phyloP scores from a whole-genome alignment of 2,797 vertebrate species.

The Mormyrus proboscirostris region DNA sequence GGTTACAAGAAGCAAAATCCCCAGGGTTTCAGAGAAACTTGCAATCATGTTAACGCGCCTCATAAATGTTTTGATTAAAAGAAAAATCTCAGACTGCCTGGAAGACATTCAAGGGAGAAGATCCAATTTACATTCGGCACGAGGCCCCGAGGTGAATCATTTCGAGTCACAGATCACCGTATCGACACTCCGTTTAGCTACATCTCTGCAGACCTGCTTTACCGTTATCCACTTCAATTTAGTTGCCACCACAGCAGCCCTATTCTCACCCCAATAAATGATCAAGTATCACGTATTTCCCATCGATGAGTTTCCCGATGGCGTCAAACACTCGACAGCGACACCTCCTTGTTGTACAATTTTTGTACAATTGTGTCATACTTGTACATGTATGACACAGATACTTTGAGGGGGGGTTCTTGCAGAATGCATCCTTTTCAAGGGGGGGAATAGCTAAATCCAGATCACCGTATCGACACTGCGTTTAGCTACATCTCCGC shows the following conservation, averaged over 20 bases:
- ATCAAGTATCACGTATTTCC: neutral
- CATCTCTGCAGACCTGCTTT: neutral
- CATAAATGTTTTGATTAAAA: conserved; percentile 55
- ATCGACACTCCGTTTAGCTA: conserved; percentile 19
- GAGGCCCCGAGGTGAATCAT: conserved; percentile 39
- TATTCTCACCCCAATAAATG: neutral
- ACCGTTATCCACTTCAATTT: neutral
- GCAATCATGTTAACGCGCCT: conserved; percentile 41
- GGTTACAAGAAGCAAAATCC: conserved; percentile 41
- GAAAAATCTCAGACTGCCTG: conserved; percentile 40
- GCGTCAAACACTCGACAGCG: neutral
- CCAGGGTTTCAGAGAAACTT: conserved; percentile 37
- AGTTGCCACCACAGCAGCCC: neutral
- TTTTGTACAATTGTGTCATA: neutral
- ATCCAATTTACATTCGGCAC: conserved; percentile 51
- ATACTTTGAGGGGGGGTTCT: neutral
- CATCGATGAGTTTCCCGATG: neutral
- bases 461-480: conserved; percentile 35
- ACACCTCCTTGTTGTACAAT: neutral
- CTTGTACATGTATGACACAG: neutral
- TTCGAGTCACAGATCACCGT: conserved; percentile 41
- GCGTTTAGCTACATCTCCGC: conserved; percentile 1
- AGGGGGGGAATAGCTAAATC: neutral
- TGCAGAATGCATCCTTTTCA: neutral
- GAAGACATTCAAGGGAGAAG: conserved; percentile 41